Percentiles rank a stretch among this genome's conserved stretches.
These are phyloP conservation scores for Sepioteuthis lessoniana DNA, from an alignment of 2,888 invertebrate species.

Conservation along the genomic window DNA sequence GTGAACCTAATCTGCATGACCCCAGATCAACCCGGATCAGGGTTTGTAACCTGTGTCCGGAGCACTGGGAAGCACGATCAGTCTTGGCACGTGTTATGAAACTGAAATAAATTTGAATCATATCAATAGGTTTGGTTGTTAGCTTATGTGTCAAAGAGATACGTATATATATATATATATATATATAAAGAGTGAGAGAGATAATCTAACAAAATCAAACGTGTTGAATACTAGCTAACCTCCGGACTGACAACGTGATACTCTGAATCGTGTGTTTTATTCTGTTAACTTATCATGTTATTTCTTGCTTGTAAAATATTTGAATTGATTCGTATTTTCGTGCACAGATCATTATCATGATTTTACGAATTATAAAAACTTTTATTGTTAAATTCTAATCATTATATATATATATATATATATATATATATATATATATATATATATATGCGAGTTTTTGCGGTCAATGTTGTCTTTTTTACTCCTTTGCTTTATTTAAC, in stretches of 20 bases:
- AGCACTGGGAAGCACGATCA: neutral
- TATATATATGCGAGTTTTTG: neutral
- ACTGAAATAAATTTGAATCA: neutral
- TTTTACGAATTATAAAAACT: no score
- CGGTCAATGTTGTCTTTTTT: no score
- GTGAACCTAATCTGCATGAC: neutral
- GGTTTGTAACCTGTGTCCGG: neutral
- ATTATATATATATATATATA: neutral
- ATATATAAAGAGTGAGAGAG: neutral
- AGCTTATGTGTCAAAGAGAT: neutral
- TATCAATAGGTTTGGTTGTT: neutral
- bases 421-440: conserved; percentile 33
- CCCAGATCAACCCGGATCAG: neutral
- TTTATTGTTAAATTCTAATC: no score
- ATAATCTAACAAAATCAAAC: no score
- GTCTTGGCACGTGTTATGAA: neutral
- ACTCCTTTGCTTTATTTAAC: no score
- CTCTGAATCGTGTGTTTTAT: no score
- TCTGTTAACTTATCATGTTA: no score
- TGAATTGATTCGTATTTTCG: no score
- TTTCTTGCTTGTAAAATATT: no score
- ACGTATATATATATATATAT: neutral
- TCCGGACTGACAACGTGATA: no score
- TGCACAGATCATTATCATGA: no score
- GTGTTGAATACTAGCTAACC: no score